A percentile compares a stretch with the other conserved stretches of the same genome.
These are phyloP conservation scores for Lasius platythorax DNA, from an alignment of 2,888 invertebrate genomes.

Conservation along the genomic window DNA sequence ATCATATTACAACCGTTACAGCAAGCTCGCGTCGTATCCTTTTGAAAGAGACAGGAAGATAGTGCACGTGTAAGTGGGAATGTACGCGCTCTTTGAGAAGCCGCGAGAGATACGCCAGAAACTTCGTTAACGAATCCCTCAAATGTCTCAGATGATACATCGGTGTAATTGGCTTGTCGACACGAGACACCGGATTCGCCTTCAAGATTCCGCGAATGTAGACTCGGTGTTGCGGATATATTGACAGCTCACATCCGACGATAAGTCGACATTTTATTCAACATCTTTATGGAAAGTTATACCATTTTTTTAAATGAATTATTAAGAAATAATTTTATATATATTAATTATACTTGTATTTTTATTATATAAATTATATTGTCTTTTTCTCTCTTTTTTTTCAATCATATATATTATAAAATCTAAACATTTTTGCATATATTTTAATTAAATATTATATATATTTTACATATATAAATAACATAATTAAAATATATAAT, in stretches of 20 bases:
- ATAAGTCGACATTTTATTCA: neutral
- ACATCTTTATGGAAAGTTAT: neutral
- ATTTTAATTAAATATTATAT: no score
- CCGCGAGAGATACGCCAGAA: conserved; percentile 34
- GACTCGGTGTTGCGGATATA: neutral
- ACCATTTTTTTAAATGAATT: neutral
- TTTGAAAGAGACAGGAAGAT: neutral
- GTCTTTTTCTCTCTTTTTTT: no score
- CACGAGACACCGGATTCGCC: conserved; percentile 29
- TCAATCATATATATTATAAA: no score
- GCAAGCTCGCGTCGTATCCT: neutral
- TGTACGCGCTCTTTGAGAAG: conserved; percentile 8
- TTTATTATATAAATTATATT: neutral
- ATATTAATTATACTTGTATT: no score
- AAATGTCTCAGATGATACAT: conserved; percentile 56
- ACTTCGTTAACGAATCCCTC: conserved; percentile 71
- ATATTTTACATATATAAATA: no score
- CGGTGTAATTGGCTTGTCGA: conserved; percentile 66
- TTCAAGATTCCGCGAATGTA: neutral
- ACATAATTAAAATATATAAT: neutral
- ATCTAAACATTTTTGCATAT: no score
- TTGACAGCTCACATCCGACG: neutral
- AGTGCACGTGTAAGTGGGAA: conserved; percentile 11
- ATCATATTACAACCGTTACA: neutral
- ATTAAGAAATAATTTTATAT: neutral